Conservation (phyloP, 1,140 invertebrate genomes). For the Trichonephila clavipes region DNA sequence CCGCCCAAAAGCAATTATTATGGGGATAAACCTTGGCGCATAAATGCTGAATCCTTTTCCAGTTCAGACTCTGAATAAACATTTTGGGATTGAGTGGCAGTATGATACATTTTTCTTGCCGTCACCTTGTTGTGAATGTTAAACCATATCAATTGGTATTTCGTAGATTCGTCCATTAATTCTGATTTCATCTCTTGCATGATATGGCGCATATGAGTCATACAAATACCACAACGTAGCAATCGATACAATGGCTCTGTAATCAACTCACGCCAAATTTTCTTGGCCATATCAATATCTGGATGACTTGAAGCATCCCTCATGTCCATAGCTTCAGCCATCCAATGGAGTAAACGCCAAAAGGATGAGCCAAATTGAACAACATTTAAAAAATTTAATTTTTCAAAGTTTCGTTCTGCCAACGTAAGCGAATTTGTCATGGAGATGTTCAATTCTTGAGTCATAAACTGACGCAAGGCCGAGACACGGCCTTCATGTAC, state of each 20-base stretch:
- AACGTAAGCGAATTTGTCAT: not conserved
- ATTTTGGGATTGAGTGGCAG: too few species aligned
- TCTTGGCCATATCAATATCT: not conserved
- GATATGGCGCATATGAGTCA: slow-evolving; percentile 13
- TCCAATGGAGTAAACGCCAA: slow-evolving; percentile 44
- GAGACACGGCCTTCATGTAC: not conserved
- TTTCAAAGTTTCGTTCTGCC: not conserved
- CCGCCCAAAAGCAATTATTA: not conserved
- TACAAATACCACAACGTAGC: slow-evolving; percentile 16
- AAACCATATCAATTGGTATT: not conserved
- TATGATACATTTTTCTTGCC: not conserved
- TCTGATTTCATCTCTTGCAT: not conserved
- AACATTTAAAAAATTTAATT: too few species aligned
- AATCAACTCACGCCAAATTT: not conserved
- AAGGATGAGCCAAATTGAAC: not conserved
- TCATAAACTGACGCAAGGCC: not conserved
- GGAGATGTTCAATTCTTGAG: not conserved
- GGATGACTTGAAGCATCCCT: not conserved
- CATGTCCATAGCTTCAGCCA: slow-evolving; percentile 13
- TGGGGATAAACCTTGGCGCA: not conserved
- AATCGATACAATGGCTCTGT: not conserved
- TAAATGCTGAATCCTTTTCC: not conserved
- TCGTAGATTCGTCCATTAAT: not conserved
- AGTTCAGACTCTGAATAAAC: slow-evolving; percentile 30
- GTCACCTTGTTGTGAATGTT: not conserved